phyloP scores from a whole-genome alignment of 2,113 vertebrate genomes.

The Salvelinus sp. region DNA sequence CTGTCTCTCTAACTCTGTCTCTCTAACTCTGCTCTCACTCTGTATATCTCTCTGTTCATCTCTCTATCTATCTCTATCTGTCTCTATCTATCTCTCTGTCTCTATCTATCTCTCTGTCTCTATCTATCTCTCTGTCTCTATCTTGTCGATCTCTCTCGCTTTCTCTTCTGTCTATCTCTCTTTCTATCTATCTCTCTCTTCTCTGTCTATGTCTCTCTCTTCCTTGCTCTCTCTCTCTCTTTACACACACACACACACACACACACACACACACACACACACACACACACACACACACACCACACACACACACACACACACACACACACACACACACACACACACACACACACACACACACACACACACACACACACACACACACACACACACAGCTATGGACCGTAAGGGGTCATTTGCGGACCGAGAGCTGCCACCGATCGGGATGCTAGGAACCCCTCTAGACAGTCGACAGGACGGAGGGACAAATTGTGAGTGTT shows the following conservation, averaged over 20 bases:
- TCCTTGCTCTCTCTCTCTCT: neutral
- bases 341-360: conserved; percentile 20
- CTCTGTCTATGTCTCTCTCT: no score
- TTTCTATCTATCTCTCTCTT: no score
- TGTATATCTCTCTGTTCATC: no score
- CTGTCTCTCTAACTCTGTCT: no score
- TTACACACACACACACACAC: neutral
- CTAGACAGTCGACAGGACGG: conserved; percentile 27
- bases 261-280: conserved; percentile 18
- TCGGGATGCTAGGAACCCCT: conserved; percentile 32
- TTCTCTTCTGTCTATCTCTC: no score
- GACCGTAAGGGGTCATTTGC: conserved; percentile 22
- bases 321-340: conserved; percentile 19
- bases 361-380: conserved; percentile 18
- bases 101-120: no score
- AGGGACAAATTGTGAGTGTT: conserved; percentile 40
- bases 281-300: conserved; percentile 18
- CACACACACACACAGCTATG: conserved; percentile 36
- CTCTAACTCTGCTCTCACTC: no score
- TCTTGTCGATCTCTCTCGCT: no score
- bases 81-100: no score
- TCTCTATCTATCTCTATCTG: no score
- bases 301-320: conserved; percentile 21
- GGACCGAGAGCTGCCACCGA: conserved; percentile 22
- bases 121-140: no score